phyloP scores from a whole-genome alignment of 2,888 invertebrate genomes.

The Tiphia femorata region DNA sequence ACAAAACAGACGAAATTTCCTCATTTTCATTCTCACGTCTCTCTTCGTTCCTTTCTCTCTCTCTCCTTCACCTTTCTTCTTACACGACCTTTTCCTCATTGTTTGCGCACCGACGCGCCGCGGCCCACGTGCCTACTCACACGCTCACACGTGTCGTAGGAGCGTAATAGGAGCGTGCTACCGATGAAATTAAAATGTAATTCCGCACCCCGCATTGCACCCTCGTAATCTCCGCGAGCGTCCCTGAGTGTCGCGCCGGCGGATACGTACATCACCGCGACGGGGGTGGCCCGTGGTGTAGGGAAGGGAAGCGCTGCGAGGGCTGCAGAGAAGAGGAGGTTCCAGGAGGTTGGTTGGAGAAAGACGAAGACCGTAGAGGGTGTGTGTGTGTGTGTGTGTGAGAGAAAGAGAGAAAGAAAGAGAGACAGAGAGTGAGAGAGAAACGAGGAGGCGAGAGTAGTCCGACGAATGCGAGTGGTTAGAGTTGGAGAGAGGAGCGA shows the following conservation, averaged over 20 bases:
- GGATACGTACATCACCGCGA: slow-evolving; percentile 29
- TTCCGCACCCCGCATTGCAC: slow-evolving; percentile 50
- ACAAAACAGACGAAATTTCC: too few species aligned
- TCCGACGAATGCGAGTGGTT: not conserved
- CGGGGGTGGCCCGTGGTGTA: slow-evolving; percentile 12
- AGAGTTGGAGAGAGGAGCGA: not conserved
- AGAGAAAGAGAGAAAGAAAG: not conserved
- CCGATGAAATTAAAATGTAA: slow-evolving; percentile 64
- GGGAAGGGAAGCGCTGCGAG: slow-evolving; percentile 2
- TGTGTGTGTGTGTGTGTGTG: not conserved
- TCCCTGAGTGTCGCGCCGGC: slow-evolving; percentile 29
- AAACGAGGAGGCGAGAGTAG: slow-evolving; percentile 1
- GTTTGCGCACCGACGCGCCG: too few species aligned
- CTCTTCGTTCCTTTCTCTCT: too few species aligned
- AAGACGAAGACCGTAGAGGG: not conserved
- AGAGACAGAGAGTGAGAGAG: not conserved
- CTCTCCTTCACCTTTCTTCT: too few species aligned
- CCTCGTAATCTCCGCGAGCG: slow-evolving; percentile 52
- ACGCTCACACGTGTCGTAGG: not conserved
- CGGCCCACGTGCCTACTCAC: not conserved
- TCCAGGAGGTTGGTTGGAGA: not conserved
- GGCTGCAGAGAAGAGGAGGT: not conserved
- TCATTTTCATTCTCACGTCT: too few species aligned
- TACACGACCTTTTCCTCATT: too few species aligned
- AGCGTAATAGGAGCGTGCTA: slow-evolving; percentile 26